Base-by-base conservation (phyloP, 2,113 vertebrate genomes). In the Colossoma macropomum region DNA sequence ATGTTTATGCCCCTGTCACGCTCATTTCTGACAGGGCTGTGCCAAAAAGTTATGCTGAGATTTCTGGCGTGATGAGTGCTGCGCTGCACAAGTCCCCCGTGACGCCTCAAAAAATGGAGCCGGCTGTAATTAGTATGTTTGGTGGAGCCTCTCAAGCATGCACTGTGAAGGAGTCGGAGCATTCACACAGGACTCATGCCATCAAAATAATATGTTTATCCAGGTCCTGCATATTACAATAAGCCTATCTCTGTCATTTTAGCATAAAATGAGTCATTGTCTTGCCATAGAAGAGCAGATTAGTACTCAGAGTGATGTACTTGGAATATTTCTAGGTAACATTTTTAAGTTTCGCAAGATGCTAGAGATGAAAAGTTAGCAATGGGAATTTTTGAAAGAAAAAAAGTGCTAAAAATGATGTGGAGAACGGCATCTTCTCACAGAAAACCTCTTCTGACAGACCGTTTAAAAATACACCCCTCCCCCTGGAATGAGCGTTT, bases 41-140 rank as follows among this genome's bases (percentile, higher is more conserved):
- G 81, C 89, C 85, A 90, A 90, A 90, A 90, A 90, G 89, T 86
- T 79, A 86, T 89, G 87, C 82, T 86, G 89, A 88, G 92, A 92
- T 92, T 90, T 77, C 81, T 83, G 56, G 27, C 75, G 88, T 86
- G 85, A 87, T 85, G 80, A 86, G 56, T 34, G 66, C 32, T 79
- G n/a, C 32, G 81, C 28, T 11, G 41, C 73, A 71, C 21, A 54
- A 30, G 41, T 86, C 87, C 79, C 84, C 4, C n/a, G 17, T 75
- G 52, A 81, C 59, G 62, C 52, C 62, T 52, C 65, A 70, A 75
- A 85, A 38, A 86, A 79, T 34, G 28, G 56, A 86, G 30, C 17
- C 12, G 60, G 59, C 60, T 65, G 85, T 77, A 85, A 83, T 83
- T 81, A 78, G 77, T 74, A 80, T 69, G 84, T 81, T 85, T 80